Evolutionary conservation across 2,888 invertebrate species (phyloP).

Genomic region (Diogma glabrata): DNA sequence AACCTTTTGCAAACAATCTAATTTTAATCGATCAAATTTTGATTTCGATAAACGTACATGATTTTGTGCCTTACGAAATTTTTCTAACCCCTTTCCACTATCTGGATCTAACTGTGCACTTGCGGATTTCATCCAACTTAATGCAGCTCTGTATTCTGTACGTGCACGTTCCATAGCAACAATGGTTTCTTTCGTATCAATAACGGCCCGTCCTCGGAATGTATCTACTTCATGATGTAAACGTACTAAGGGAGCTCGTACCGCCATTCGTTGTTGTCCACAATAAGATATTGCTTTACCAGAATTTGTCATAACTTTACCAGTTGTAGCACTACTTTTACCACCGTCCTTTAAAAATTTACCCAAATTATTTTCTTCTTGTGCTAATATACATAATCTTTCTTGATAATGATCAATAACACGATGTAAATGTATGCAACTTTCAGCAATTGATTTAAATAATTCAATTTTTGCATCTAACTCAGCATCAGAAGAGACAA

Average conservation of each 20-base stretch:
- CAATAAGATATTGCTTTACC: constrained; percentile 83
- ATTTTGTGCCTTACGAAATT: constrained; percentile 82
- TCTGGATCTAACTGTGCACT: constrained; percentile 95
- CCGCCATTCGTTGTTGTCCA: constrained; percentile 82
- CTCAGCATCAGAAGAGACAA: constrained; percentile 92
- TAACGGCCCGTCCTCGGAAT: constrained; percentile 85
- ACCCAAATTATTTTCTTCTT: constrained; percentile 91
- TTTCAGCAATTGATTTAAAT: constrained; percentile 84
- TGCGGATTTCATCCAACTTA: constrained; percentile 99
- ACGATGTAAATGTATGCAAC: constrained; percentile 74
- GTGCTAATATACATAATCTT: constrained; percentile 79
- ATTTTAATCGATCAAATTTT: constrained; percentile 82
- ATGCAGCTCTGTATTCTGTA: constrained; percentile 87
- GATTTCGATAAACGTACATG: constrained; percentile 71
- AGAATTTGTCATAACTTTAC: constrained; percentile 66
- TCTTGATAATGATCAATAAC: constrained; percentile 91
- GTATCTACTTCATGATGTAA: constrained; percentile 96
- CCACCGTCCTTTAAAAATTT: constrained; percentile 90
- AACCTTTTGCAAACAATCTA: constrained; percentile 92
- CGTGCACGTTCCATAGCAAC: constrained; percentile 90
- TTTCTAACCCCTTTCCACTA: constrained; percentile 87
- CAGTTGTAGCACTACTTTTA: constrained; percentile 76
- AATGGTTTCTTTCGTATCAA: constrained; percentile 84
- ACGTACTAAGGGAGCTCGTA: constrained; percentile 74
- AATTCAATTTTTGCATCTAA: constrained; percentile 92